Conservation (phyloP, 1,140 invertebrate genomes). For the Thaumatotibia leucotreta region DNA sequence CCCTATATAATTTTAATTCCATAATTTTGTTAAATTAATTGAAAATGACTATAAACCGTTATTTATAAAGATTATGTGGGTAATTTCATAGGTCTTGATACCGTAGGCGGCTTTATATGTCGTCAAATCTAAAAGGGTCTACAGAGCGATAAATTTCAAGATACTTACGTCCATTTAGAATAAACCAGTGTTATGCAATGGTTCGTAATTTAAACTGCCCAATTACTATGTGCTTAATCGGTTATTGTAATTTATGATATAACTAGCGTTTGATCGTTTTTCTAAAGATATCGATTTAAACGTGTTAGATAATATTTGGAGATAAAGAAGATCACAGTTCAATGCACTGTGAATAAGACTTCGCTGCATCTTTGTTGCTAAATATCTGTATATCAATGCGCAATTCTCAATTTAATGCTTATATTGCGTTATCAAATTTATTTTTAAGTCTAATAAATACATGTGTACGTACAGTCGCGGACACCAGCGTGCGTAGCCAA, state of each 20-base stretch:
- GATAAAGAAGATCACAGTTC: slow-evolving; percentile 2
- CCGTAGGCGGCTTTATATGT: not conserved
- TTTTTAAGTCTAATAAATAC: too few species aligned
- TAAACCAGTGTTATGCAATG: not conserved
- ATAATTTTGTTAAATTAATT: not conserved
- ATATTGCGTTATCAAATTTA: not conserved
- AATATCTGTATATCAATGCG: not conserved
- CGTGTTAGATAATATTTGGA: slow-evolving; percentile 1
- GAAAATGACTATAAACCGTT: not conserved
- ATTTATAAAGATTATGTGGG: slow-evolving; percentile 3
- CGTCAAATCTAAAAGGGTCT: not conserved
- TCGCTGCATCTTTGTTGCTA: not conserved
- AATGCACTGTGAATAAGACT: not conserved
- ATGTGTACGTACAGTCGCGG: too few species aligned
- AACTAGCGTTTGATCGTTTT: slow-evolving; percentile 7
- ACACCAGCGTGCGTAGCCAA: too few species aligned
- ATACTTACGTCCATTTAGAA: not conserved
- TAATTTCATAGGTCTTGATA: not conserved
- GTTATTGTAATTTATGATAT: slow-evolving; percentile 13
- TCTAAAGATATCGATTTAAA: not conserved
- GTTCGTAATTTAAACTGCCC: not conserved
- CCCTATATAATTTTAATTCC: not conserved
- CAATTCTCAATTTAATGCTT: not conserved
- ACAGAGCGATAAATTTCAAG: not conserved
- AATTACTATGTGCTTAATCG: slow-evolving; percentile 6